These are phyloP conservation scores for Periplaneta americana DNA, from an alignment of 1,140 invertebrate species.

Conservation along the genomic window DNA sequence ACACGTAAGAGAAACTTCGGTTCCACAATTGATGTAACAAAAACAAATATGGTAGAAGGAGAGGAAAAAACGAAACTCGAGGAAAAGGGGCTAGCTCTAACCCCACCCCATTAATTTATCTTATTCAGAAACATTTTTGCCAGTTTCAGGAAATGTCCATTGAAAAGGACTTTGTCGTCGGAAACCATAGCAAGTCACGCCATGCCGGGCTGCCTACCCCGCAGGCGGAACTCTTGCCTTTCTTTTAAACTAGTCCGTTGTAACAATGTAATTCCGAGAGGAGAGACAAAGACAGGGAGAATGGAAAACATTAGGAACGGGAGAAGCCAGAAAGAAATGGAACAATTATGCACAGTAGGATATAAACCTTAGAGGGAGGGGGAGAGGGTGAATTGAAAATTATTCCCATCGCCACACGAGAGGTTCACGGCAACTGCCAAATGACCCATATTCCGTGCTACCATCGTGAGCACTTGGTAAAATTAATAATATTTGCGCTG, in stretches of 20 bases:
- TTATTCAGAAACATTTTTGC: background rate
- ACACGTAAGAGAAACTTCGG: background rate
- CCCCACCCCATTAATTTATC: background rate
- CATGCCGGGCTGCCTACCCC: background rate
- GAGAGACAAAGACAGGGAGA: background rate
- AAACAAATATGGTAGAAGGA: too few species aligned
- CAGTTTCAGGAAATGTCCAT: background rate
- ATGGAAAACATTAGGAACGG: background rate
- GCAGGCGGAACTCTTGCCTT: background rate
- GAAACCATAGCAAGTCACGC: background rate
- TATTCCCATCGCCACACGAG: too few species aligned
- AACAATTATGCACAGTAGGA: background rate
- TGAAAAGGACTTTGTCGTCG: background rate
- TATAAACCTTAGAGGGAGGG: background rate
- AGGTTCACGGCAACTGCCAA: too few species aligned
- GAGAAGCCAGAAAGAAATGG: background rate
- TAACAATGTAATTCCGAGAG: background rate
- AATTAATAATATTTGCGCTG: too few species aligned
- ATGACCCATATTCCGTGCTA: too few species aligned
- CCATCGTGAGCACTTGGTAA: too few species aligned
- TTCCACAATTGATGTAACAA: background rate
- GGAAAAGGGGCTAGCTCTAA: too few species aligned
- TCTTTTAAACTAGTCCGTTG: background rate
- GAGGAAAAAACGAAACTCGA: background rate
- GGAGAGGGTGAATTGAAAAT: background rate